Evolutionary conservation across 2,888 invertebrate genomes (phyloP).

Genomic region (Dryocosmus kuriphilus): DNA sequence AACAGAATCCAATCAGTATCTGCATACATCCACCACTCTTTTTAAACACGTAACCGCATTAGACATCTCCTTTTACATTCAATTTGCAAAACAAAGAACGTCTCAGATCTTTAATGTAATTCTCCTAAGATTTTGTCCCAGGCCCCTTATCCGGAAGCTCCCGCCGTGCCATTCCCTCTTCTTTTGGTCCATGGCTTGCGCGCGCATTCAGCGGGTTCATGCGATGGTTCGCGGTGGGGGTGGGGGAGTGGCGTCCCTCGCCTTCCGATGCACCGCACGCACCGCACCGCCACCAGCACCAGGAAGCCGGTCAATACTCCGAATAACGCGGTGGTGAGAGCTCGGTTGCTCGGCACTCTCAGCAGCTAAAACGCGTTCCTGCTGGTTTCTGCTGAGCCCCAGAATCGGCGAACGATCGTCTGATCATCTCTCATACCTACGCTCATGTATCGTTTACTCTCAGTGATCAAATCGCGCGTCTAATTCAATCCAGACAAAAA

Average conservation of each 20-base stretch:
- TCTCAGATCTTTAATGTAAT: too few relatives aligned
- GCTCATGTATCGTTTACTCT: not conserved
- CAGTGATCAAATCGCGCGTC: conserved; percentile 2
- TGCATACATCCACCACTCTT: too few relatives aligned
- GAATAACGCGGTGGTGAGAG: conserved; percentile 68
- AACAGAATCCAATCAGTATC: too few relatives aligned
- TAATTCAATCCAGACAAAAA: not conserved
- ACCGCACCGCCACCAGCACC: conserved; percentile 53
- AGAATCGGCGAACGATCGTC: not conserved
- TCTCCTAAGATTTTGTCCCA: not conserved
- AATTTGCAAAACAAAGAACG: too few relatives aligned
- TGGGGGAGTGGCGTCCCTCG: conserved; percentile 51
- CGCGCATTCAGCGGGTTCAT: conserved; percentile 44
- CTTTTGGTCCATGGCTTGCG: conserved; percentile 46
- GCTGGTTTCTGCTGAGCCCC: not conserved
- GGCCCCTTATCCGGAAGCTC: conserved; percentile 2
- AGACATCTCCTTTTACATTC: too few relatives aligned
- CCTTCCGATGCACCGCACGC: conserved; percentile 50
- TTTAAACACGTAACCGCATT: too few relatives aligned
- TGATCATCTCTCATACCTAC: not conserved
- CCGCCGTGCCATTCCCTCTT: not conserved
- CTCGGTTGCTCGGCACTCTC: conserved; percentile 25
- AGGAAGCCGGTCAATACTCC: conserved; percentile 76
- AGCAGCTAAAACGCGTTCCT: conserved; percentile 32
- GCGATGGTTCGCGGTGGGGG: conserved; percentile 46